These are phyloP conservation scores for Tenebrosternarchus preto DNA, from an alignment of 2,113 vertebrate species.

Conservation along the genomic window DNA sequence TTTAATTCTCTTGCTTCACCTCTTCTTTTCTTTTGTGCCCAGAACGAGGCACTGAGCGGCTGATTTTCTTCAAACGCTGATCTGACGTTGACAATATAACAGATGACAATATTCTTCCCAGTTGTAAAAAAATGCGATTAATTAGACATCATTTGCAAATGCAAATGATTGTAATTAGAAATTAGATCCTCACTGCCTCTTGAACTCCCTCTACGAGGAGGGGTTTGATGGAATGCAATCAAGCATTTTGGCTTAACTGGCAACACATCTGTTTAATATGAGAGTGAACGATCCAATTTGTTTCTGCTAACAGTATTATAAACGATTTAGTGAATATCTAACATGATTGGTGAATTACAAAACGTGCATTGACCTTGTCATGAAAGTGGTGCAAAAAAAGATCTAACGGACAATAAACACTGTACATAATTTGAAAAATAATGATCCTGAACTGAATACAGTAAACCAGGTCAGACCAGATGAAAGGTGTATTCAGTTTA, in stretches of 20 bases:
- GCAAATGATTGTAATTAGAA: slow-evolving; percentile 49
- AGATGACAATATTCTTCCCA: slow-evolving; percentile 42
- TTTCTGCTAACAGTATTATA: slow-evolving; percentile 38
- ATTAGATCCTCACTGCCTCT: slow-evolving; percentile 37
- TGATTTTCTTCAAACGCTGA: slow-evolving; percentile 32
- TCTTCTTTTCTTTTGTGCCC: slow-evolving; percentile 7
- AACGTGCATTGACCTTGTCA: background rate
- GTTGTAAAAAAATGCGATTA: slow-evolving; percentile 45
- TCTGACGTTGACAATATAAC: slow-evolving; percentile 39
- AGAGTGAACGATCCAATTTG: slow-evolving; percentile 40
- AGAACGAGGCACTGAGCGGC: slow-evolving; percentile 17
- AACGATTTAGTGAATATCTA: slow-evolving; percentile 38
- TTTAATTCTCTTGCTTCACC: background rate
- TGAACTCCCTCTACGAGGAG: slow-evolving; percentile 4
- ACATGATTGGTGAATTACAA: background rate
- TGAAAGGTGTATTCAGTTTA: too few relatives aligned
- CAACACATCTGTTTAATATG: slow-evolving; percentile 49
- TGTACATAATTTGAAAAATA: too few relatives aligned
- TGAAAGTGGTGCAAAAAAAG: background rate
- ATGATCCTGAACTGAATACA: too few relatives aligned
- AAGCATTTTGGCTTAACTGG: slow-evolving; percentile 37
- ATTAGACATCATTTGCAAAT: slow-evolving; percentile 55
- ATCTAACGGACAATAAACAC: background rate
- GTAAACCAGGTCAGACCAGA: too few relatives aligned
- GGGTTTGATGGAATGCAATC: slow-evolving; percentile 52